Conservation (phyloP, 2,113 vertebrate genomes). For the Gracilinanus agilis region DNA sequence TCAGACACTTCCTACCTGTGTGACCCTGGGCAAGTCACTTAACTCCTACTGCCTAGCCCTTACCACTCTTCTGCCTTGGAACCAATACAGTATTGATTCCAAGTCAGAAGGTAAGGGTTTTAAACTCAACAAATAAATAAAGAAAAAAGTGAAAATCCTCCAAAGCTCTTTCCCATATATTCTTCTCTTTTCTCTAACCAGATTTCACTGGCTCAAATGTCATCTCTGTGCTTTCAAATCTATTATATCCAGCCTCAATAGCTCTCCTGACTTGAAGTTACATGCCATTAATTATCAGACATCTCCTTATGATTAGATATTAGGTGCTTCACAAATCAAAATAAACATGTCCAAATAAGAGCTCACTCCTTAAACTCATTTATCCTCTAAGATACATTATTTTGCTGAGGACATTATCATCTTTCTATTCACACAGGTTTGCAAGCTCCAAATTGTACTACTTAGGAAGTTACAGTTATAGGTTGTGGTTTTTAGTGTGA, state of each 20-base stretch:
- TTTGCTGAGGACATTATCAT: background rate
- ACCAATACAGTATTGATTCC: no score
- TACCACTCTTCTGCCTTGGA: no score
- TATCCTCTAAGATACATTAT: background rate
- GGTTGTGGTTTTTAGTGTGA: slow-evolving; percentile 9
- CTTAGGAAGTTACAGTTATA: slow-evolving; percentile 30
- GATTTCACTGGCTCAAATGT: background rate
- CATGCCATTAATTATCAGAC: background rate
- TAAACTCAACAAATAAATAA: no score
- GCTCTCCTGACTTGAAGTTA: background rate
- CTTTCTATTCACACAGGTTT: background rate
- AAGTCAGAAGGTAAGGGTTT: no score
- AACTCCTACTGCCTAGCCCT: no score
- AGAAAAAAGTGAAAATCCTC: background rate
- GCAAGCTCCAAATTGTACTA: slow-evolving; percentile 11
- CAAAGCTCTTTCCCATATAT: background rate
- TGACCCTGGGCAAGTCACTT: no score
- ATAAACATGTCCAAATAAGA: background rate
- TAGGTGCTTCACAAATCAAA: background rate
- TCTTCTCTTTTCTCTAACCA: background rate
- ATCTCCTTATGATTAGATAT: background rate
- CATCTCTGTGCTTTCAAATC: background rate
- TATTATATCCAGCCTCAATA: background rate
- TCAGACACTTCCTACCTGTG: no score
- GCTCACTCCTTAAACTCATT: background rate